Conservation (phyloP, 2,797 vertebrate species). For the Champsocephalus esox region DNA sequence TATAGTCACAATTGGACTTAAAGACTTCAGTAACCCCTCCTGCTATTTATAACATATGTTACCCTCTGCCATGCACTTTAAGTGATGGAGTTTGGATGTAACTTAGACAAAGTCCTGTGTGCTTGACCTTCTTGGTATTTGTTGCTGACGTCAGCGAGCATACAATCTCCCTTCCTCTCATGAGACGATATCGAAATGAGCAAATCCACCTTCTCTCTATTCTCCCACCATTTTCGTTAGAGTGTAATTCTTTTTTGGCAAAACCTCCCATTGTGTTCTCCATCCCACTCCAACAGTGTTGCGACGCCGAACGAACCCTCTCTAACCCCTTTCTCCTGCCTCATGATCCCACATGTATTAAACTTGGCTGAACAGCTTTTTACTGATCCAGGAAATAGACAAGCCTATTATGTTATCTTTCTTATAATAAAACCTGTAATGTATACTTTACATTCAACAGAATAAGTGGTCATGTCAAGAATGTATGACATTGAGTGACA, state of each 20-base stretch:
- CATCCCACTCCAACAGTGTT: conserved; percentile 51
- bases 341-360: conserved; percentile 57
- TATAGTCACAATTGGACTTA: conserved; percentile 41
- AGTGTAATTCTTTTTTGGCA: conserved; percentile 57
- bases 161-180: conserved; percentile 39
- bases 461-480: background rate
- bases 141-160: conserved; percentile 45
- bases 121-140: conserved; percentile 24
- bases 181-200: conserved; percentile 56
- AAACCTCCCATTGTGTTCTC: conserved; percentile 60
- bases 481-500: background rate
- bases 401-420: conserved; percentile 5
- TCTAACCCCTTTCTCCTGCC: conserved; percentile 50
- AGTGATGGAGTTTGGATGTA: conserved; percentile 24
- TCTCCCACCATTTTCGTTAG: conserved; percentile 32
- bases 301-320: conserved; percentile 52
- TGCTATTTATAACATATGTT: conserved; percentile 49
- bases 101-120: conserved; percentile 22
- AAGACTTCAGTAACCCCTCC: conserved; percentile 53
- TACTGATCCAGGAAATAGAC: conserved; percentile 22
- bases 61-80: conserved; percentile 30
- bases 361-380: conserved; percentile 45
- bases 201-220: conserved; percentile 41
- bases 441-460: background rate
- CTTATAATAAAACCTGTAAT: background rate